Conservation (phyloP, 2,888 invertebrate genomes). For the Megaustenia siamemsis region DNA sequence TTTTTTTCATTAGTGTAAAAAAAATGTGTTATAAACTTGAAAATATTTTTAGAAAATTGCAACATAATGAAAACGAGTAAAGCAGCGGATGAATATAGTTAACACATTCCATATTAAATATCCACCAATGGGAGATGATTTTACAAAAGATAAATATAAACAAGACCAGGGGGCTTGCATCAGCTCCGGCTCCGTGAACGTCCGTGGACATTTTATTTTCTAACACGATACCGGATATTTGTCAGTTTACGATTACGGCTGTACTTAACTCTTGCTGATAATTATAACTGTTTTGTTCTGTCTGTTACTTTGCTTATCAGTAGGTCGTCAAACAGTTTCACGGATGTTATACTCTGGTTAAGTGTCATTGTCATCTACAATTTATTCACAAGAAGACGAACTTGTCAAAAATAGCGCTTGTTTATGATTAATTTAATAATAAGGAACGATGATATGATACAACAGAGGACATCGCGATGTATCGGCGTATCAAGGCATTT, state of each 20-base stretch:
- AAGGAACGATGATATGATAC: too few relatives aligned
- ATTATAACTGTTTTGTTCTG: background rate
- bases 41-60: too few relatives aligned
- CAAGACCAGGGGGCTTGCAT: conserved; percentile 12
- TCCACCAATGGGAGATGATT: background rate
- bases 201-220: background rate
- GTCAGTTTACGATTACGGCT: background rate
- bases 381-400: too few relatives aligned
- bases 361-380: too few relatives aligned
- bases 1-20: too few relatives aligned
- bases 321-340: background rate
- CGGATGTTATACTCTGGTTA: too few relatives aligned
- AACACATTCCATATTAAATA: background rate
- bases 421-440: too few relatives aligned
- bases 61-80: too few relatives aligned
- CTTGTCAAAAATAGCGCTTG: too few relatives aligned
- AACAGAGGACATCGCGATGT: too few relatives aligned
- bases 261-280: background rate
- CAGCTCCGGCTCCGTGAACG: background rate
- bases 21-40: too few relatives aligned
- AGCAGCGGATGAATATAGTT: background rate
- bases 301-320: background rate
- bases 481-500: too few relatives aligned
- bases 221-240: background rate
- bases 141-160: conserved; percentile 33